Conservation (phyloP, 1,140 invertebrate species). For the Riptortus pedestris region DNA sequence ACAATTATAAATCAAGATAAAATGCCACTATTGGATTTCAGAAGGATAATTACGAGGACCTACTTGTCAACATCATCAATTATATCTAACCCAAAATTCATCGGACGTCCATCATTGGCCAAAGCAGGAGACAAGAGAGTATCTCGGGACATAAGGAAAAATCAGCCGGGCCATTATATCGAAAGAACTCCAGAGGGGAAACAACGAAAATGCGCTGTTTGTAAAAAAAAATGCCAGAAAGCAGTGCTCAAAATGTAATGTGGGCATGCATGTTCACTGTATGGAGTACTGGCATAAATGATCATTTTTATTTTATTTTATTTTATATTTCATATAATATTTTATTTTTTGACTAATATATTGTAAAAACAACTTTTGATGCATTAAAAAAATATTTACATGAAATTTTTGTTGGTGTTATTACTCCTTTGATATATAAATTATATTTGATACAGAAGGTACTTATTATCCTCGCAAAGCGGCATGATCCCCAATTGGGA, state of each 20-base stretch:
- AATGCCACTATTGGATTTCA: background rate
- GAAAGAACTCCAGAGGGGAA: background rate
- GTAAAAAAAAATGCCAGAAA: conserved; percentile 30
- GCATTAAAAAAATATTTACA: background rate
- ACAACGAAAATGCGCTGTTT: conserved; percentile 30
- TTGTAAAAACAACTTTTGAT: background rate
- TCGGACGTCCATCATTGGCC: background rate
- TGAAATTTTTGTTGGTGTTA: background rate
- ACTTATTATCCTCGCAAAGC: background rate
- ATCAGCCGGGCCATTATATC: conserved; percentile 3
- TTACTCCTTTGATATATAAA: background rate
- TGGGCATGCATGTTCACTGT: background rate
- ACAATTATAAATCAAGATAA: too few species aligned
- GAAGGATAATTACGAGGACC: background rate
- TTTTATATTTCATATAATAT: too few species aligned
- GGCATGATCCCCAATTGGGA: too few species aligned
- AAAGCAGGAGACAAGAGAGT: background rate
- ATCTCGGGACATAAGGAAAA: conserved; percentile 14
- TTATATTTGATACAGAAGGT: background rate
- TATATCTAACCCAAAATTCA: background rate
- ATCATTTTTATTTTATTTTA: background rate
- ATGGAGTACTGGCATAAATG: conserved; percentile 10
- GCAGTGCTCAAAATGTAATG: conserved; percentile 21
- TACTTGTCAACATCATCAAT: background rate
- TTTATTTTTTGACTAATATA: background rate